Evolutionary conservation across 2,113 vertebrate species (phyloP), one percentile per base, ranked within the genome.

Genomic region (Carassius gibelio): DNA sequence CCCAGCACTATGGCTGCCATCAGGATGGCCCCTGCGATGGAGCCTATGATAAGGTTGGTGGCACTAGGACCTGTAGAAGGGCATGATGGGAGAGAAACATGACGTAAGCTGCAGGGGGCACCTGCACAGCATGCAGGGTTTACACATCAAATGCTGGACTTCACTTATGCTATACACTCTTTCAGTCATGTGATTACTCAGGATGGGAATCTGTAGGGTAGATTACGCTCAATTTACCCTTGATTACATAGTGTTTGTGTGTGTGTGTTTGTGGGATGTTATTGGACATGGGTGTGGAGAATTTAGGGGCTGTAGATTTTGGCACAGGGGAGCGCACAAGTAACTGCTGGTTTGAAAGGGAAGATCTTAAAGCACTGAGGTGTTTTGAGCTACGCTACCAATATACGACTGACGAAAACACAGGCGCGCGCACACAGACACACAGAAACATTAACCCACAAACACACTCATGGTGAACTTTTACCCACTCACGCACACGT

Each of bases 11-110:
- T 99, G 95, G 98, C 98, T 95, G 98, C 98, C 97, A 99, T 98
- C 96, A 99, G 97, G 97, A 99, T 99, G 97, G 98, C 98, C 96
- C 98, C 98, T 96, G 98, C 98, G 96, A 99, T 99, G 97, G 98
- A 99, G 95, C 98, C 98, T 98, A 99, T 99, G 96, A 99, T 99
- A 96, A 99, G 98, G 96, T 99, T 99, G 97, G 98, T 99, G 96
- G 98, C 98, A 93, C 98, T 99, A 98, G 98, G 98, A 99, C 98
- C 98, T 99, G 98, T 93, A 96, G 96, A 99, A 96, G 97, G 96
- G 97, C 96, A 94, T 97, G 90, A 96, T 96, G 96, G 95, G 94
- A 94, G 94, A 98, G 95, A 98, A 90, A 97, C 92, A 93, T 96
- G 93, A 97, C 36, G 72, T 88, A 72, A 88, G 88, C 85, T 74